These are phyloP conservation scores for Anhinga rufa DNA, from an alignment of 2,113 vertebrate genomes.

Conservation along the genomic window DNA sequence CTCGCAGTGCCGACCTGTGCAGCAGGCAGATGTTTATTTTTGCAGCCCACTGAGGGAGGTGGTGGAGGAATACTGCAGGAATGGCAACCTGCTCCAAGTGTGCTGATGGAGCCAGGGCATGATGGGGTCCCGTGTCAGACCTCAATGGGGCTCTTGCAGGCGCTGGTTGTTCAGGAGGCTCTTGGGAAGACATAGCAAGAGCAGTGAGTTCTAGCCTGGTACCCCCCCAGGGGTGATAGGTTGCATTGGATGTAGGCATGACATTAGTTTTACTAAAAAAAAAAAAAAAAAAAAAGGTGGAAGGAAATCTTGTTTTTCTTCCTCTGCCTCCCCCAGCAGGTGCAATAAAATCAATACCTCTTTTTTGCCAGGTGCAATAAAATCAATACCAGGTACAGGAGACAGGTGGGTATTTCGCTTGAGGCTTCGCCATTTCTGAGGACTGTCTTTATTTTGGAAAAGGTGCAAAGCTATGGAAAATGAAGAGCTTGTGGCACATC, in stretches of 20 bases:
- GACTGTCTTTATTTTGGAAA: background rate
- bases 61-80: background rate
- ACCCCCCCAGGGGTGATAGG: fast-evolving
- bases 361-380: background rate
- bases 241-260: background rate
- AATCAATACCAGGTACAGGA: background rate
- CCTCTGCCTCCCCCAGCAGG: background rate
- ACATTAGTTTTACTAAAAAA: background rate
- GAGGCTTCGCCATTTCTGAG: background rate
- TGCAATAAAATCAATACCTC: too few species aligned
- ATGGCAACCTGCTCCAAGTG: background rate
- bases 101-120: background rate
- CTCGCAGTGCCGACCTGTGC: fast-evolving
- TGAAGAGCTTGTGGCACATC: background rate
- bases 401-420: background rate
- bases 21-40: background rate
- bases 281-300: background rate
- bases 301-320: background rate
- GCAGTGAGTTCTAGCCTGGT: background rate
- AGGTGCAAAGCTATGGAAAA: background rate
- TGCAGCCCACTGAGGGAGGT: background rate
- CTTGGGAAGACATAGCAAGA: background rate
- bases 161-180: background rate
- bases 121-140: fast-evolving
- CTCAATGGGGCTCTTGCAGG: fast-evolving